A percentile compares a stretch with the other conserved stretches of the same genome.
These are phyloP conservation scores for Mus spicilegus DNA, from an alignment of 2,113 vertebrate species.

Conservation along the genomic window DNA sequence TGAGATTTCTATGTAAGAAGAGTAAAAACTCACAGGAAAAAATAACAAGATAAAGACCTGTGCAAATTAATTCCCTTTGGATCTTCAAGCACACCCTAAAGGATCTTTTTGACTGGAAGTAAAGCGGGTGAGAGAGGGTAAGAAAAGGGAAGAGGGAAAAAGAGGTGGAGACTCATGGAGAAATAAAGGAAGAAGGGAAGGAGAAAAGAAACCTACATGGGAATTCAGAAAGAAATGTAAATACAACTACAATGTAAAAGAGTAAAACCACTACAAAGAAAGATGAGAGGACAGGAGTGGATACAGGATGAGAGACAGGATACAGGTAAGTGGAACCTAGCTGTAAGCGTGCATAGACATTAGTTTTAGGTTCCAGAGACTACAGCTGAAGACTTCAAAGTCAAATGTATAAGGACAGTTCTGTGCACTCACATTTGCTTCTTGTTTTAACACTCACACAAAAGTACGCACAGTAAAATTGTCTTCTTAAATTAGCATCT, in stretches of 20 bases:
- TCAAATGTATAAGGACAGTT: background rate
- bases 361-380: background rate
- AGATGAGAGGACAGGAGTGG: background rate
- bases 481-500: background rate
- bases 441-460: background rate
- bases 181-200: background rate
- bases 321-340: background rate
- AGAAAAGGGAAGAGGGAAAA: background rate
- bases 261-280: background rate
- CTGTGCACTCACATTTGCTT: background rate
- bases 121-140: background rate
- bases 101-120: background rate
- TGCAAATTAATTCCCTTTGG: background rate
- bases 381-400: background rate
- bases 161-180: background rate
- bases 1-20: constrained; percentile 63
- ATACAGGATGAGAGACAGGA: background rate
- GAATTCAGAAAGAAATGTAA: background rate
- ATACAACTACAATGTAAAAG: background rate
- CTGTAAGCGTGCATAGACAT: background rate
- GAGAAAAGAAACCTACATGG: no score
- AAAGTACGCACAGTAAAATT: background rate
- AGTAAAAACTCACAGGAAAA: constrained; percentile 65
- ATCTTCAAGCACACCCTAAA: background rate
- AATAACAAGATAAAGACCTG: constrained; percentile 19